Percentiles rank a stretch among this genome's conserved stretches.
phyloP scores from a whole-genome alignment of 2,888 invertebrate species.

The Metellina segmentata region DNA sequence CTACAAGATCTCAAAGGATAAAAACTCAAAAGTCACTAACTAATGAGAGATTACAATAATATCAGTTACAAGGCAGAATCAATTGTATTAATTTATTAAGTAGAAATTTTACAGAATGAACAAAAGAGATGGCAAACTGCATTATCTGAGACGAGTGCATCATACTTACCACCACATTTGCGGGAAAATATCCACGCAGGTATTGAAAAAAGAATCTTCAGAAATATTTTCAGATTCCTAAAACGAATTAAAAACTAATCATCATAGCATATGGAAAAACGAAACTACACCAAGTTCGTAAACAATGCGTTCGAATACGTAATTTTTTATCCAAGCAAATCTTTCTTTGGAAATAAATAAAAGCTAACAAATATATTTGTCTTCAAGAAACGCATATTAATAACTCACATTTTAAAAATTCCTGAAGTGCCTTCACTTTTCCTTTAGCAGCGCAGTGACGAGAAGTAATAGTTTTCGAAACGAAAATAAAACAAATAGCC shows the following conservation, averaged over 20 bases:
- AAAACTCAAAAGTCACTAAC: too few relatives aligned
- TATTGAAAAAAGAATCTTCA: slow-evolving; percentile 3
- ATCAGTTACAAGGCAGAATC: too few relatives aligned
- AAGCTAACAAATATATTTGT: too few relatives aligned
- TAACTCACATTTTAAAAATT: neutral
- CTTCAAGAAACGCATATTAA: neutral
- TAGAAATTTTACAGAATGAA: neutral
- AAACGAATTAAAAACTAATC: neutral
- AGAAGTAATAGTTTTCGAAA: neutral
- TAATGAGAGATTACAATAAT: too few relatives aligned
- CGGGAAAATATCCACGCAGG: slow-evolving; percentile 30
- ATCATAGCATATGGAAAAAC: neutral
- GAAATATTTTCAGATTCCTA: slow-evolving; percentile 10
- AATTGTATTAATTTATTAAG: too few relatives aligned
- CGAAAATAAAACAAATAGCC: too few relatives aligned
- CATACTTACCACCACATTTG: slow-evolving; percentile 36
- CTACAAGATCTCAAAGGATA: too few relatives aligned
- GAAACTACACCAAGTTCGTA: neutral
- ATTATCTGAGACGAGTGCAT: neutral
- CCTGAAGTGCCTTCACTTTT: neutral
- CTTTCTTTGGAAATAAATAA: too few relatives aligned
- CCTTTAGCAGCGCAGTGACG: neutral
- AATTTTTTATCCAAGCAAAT: too few relatives aligned
- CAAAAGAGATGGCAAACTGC: neutral
- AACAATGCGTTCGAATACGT: too few relatives aligned